Evolutionary conservation across 2,113 vertebrate species (phyloP).

Genomic region (Chaetops frenatus): DNA sequence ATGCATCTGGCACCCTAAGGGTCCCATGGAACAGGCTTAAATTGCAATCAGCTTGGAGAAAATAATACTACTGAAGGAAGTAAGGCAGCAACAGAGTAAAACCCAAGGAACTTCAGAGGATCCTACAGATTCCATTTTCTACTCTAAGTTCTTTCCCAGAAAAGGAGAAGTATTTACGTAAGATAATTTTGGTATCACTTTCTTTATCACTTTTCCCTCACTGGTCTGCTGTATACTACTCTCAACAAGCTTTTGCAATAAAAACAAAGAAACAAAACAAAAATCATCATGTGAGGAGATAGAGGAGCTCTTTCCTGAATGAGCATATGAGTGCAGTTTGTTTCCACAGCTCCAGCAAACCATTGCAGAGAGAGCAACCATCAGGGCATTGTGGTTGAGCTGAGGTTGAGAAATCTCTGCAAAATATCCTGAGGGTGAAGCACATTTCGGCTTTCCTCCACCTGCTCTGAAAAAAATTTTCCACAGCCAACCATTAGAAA

Average conservation of each 20-base stretch:
- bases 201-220: rapidly evolving
- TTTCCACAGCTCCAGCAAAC: not conserved
- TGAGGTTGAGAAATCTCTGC: not conserved
- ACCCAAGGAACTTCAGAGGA: not conserved
- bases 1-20: not conserved
- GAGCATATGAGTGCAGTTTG: rapidly evolving
- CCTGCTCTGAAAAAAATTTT: not conserved
- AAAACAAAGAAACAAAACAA: not conserved
- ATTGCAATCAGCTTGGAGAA: not conserved
- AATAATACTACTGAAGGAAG: not conserved
- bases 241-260: not conserved
- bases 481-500: not conserved
- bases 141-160: not conserved
- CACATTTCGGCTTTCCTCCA: not conserved
- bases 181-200: not conserved
- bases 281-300: rapidly evolving
- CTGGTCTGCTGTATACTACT: not conserved
- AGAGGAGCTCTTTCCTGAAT: not conserved
- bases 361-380: not conserved
- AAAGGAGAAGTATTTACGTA: not conserved
- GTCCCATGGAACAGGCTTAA: not conserved
- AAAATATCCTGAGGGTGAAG: not conserved
- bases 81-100: not conserved
- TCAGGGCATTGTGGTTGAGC: not conserved
- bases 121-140: not conserved